Evolutionary conservation across 2,888 invertebrate species (phyloP).

Genomic region (Notodonta ziczac): DNA sequence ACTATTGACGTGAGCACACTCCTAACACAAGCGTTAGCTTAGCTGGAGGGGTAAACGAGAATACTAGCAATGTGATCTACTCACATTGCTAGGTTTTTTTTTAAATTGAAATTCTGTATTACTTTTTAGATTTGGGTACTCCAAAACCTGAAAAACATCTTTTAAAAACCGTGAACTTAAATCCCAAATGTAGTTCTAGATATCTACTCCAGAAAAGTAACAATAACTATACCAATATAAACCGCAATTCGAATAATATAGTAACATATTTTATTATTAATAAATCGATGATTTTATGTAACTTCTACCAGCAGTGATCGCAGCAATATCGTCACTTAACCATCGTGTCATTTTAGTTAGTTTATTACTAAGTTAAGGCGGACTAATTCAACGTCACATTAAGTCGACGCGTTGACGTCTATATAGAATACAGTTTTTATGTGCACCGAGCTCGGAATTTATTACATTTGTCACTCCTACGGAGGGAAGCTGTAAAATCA

Average conservation of each 20-base stretch:
- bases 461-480: slow-evolving; percentile 67
- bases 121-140: no score
- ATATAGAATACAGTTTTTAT: slow-evolving; percentile 71
- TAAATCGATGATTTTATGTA: slow-evolving; percentile 20
- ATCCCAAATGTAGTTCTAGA: no score
- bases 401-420: slow-evolving; percentile 65
- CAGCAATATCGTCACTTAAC: slow-evolving; percentile 37
- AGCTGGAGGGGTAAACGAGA: no score
- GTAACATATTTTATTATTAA: slow-evolving; percentile 6
- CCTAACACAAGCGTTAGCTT: no score
- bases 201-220: no score
- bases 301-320: slow-evolving; percentile 31
- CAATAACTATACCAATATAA: no score
- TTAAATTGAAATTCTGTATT: no score
- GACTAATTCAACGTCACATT: slow-evolving; percentile 72
- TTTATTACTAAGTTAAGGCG: slow-evolving; percentile 67
- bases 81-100: no score
- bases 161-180: no score
- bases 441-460: slow-evolving; percentile 69
- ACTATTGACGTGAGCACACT: no score
- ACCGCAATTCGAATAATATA: not conserved
- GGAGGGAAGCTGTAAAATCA: slow-evolving; percentile 62
- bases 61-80: no score
- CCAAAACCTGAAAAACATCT: no score
- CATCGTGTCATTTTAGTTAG: slow-evolving; percentile 53